Evolutionary conservation across 53 echinoderm and acorn worm genomes (phyloP).

Genomic region (Paracentrotus lividus): DNA sequence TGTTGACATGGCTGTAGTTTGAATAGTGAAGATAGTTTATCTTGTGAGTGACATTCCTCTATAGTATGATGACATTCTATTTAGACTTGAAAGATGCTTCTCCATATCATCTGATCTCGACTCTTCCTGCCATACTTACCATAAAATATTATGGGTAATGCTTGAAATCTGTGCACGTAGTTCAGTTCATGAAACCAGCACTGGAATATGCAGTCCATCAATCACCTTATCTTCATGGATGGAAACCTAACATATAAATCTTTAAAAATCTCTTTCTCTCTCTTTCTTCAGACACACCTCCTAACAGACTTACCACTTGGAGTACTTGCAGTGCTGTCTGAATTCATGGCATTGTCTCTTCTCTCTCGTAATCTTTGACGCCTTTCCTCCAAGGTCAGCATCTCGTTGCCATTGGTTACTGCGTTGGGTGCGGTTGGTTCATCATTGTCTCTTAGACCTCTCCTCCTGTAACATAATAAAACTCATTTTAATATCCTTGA

Average conservation of each 20-base stretch:
- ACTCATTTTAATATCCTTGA: background rate
- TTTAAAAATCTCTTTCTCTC: background rate
- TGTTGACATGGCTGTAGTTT: background rate
- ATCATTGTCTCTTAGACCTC: background rate
- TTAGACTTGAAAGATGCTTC: background rate
- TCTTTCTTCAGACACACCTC: background rate
- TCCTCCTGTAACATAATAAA: background rate
- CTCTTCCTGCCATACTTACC: background rate
- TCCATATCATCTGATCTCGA: background rate
- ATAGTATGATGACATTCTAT: background rate
- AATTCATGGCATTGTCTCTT: background rate
- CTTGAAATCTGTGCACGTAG: too few species aligned
- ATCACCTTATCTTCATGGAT: background rate
- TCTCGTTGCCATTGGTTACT: conserved; percentile 21
- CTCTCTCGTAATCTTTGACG: conserved; percentile 35
- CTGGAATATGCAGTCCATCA: background rate
- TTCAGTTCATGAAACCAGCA: too few species aligned
- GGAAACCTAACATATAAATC: background rate
- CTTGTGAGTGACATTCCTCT: background rate
- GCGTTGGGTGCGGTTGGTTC: background rate
- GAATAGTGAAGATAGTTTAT: background rate
- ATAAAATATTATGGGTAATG: too few species aligned
- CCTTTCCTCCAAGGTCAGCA: conserved; percentile 31
- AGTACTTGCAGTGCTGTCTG: conserved; percentile 62
- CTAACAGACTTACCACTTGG: conserved; percentile 49